Evolutionary conservation across 2,888 invertebrate species (phyloP), one percentile per base, ranked within the genome.

Genomic region (Zonitis immaculata): DNA sequence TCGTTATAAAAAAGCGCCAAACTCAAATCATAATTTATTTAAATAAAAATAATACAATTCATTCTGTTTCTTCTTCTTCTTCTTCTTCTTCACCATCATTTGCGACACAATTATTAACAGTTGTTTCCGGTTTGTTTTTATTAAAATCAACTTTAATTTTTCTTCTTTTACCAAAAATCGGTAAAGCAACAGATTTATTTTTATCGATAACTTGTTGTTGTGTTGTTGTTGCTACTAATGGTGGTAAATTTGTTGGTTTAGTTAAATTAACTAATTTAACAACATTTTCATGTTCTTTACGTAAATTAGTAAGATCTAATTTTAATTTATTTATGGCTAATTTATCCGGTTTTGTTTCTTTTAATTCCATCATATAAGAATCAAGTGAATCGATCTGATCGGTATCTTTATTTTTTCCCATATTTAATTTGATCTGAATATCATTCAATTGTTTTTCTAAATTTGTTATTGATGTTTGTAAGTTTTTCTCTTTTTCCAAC

Each of bases 321-420:
- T 85, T 87, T 1, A 87, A 81, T 72, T 87, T 88, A 48, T 82
- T 83, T 12, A 86, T 76, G 25, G 79, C 77, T 0, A 78, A 78
- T 66, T 83, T 83, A 51, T 79, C 81, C 0, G 78, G 74, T 52
- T 75, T 68, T 2, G 71, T 68, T 16, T 78, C 66, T 56, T 74
- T 78, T 28, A 91, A 74, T 28, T 80, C 81, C 30, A 80, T 82
- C 92, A 96, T 94, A 73, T 83, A 96, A 5, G 83, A 83, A 70
- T 96, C 96, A 44, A 96, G 74, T 1, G 88, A 87, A 70, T 95
- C 94, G 39, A 78, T 80, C 6, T 84, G 6, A 18, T 39, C 84
- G 1, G 44, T 75, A 63, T 1, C 69, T 59, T 60, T 56, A 3
- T 52, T 57, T 1, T 61, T 55, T 45, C 70, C 76, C 59, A 44